Base-by-base conservation (phyloP, 2,888 invertebrate species). In the Parnassius glacialis region DNA sequence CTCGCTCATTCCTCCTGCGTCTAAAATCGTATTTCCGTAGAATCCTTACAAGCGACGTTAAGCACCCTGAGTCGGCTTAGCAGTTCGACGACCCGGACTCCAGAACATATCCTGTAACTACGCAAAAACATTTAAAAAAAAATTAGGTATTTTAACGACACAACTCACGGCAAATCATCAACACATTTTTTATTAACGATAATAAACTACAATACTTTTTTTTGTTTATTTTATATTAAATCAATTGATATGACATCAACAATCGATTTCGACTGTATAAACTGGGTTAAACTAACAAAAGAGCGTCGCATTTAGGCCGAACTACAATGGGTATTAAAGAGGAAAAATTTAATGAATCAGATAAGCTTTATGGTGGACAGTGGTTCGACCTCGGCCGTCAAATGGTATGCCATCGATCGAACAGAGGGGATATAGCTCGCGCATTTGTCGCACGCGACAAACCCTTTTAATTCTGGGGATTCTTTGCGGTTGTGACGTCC, bases 21-120 rank as follows among this genome's bases (percentile, higher is more conserved):
- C 87, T 90, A 90, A 90, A 91, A 89, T 84, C 85, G 90, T 90
- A 89, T 90, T 90, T 90, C 89, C 90, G 89, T 87, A 84, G 91
- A 91, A 91, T 90, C 90, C 91, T 87, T 88, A 90, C 88, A 89
- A 90, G 87, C 89, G 85, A 82, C 83, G 85, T 81, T 85, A 87
- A 90, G 88, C 85, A 84, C 85, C 85, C 80, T 82, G 80, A 83
- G 87, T 84, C 85, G 88, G 89, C 87, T 89, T 87, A 80, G 83
- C 84, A 87, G 91, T 89, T 87, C 91, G 84, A 81, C 81, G 90
- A 90, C 90, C 90, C 79, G 72, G 72, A 71, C 73, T 79, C 76
- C 83, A 79, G 80, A 81, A 84, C 75, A 83, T 82, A 84, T 83
- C 78, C 74, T 75, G 78, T 65, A 56, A 61, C 70, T 73, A 70